Conservation (phyloP, 2,888 invertebrate genomes). For the Ochropleura plecta region DNA sequence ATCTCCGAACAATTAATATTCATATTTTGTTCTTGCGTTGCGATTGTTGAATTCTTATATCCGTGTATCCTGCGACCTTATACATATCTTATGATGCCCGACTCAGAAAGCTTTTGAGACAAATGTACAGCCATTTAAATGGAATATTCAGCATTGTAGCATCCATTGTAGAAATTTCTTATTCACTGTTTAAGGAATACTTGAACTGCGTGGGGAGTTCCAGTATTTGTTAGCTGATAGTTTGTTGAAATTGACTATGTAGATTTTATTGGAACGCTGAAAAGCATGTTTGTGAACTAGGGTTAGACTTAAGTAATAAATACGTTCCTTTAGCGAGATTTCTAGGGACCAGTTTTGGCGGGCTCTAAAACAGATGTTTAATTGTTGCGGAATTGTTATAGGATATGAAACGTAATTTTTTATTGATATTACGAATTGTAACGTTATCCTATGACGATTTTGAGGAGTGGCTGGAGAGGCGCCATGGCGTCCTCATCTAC, state of each 20-base stretch:
- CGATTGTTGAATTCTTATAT: conserved; percentile 75
- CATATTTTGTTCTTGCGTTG: conserved; percentile 42
- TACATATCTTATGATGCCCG: conserved; percentile 84
- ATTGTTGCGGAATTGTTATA: no score
- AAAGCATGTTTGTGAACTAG: neutral
- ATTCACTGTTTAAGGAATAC: conserved; percentile 84
- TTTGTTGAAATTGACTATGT: conserved; percentile 27
- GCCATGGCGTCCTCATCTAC: no score
- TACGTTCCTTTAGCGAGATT: neutral
- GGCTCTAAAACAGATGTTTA: no score
- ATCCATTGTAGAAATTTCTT: conserved; percentile 84
- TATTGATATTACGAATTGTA: no score
- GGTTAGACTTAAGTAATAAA: neutral
- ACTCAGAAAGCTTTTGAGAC: conserved; percentile 83
- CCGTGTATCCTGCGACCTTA: conserved; percentile 77
- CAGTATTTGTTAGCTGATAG: conserved; percentile 66
- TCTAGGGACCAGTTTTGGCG: neutral
- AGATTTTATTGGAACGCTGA: conserved; percentile 22
- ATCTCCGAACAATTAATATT: conserved; percentile 40
- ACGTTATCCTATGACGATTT: no score
- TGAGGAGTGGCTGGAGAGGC: no score
- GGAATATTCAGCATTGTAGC: conserved; percentile 86
- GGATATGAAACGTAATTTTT: no score
- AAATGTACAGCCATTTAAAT: conserved; percentile 87
- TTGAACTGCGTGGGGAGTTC: conserved; percentile 71